Evolutionary conservation across 2,797 vertebrate genomes (phyloP), one percentile per base, ranked within the genome.

Genomic region (Melanogrammus aeglefinus): DNA sequence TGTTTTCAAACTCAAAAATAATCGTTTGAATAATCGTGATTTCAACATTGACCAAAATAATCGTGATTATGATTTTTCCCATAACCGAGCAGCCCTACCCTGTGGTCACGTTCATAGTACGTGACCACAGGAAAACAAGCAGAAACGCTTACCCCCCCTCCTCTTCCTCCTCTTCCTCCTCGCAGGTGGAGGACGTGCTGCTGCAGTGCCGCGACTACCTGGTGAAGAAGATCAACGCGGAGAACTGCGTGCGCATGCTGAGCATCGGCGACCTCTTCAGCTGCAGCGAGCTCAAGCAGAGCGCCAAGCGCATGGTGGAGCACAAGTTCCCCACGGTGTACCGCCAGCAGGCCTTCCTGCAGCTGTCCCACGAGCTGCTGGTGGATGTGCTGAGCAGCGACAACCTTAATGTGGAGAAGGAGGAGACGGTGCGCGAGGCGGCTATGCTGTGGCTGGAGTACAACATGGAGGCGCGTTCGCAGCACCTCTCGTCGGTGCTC

Each of bases 401-500:
- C 95, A 99, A 99, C 88, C 95, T 99, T 87, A 99, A 99, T 2
- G 98, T 99, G 85, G 98, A 99, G 87, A 98, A 98, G 87, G 98
- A 99, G 89, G 98, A 99, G 93, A 99, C 97, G 0, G 98, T 99
- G 77, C 96, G 98, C 0, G 98, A 99, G 91, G 98, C 98, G 10
- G 98, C 98, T 73, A 99, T 99, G 96, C 89, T 98, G 73, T 99
- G 98, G 98, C 91, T 99, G 77, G 98, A 99, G 88, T 97, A 98
- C 86, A 98, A 99, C 93, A 98, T 97, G 4, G 97, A 98, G 74
- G 95, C 97, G 0, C 95, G 98, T 4, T 99, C 98, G 0, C 98
- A 99, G 93, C 97, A 99, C 84, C 92, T 99, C 85, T 99, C 98
- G 33, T 98, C 98, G 0, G 98, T 99, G 78, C 95, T 99, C 39